Conservation (phyloP, 2,113 vertebrate species). For the Osmerus mordax region DNA sequence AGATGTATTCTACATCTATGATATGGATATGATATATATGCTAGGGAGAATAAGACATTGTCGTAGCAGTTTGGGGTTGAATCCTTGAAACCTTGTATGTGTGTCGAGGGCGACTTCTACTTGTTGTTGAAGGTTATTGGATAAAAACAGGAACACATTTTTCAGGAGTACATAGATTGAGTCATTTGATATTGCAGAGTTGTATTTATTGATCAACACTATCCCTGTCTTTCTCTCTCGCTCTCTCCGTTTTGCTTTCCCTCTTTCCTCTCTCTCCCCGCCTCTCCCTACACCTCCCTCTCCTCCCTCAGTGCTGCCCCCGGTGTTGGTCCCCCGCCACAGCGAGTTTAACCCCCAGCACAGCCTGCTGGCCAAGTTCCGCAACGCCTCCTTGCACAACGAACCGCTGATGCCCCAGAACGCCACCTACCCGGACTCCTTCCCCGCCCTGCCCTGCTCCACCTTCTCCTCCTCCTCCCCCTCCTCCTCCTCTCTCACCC, state of each 20-base stretch:
- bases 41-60: too few relatives aligned
- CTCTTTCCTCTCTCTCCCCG: background rate
- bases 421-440: constrained; percentile 91
- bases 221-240: background rate
- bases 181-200: constrained; percentile 1
- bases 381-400: constrained; percentile 86
- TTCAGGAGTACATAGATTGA: background rate
- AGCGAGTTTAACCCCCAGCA: constrained; percentile 98
- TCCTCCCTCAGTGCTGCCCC: constrained; percentile 84
- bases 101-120: too few relatives aligned
- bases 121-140: too few relatives aligned
- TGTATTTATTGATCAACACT: background rate
- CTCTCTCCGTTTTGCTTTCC: background rate
- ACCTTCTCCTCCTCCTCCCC: constrained; percentile 77
- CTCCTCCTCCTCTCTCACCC: constrained; percentile 75
- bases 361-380: constrained; percentile 92
- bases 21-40: too few relatives aligned
- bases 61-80: too few relatives aligned
- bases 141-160: too few relatives aligned
- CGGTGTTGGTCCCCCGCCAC: constrained; percentile 93
- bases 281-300: constrained; percentile 12
- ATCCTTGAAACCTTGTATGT: too few relatives aligned
- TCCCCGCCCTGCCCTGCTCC: constrained; percentile 80
- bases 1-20: too few relatives aligned
- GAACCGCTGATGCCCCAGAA: constrained; percentile 96